Percentiles rank a stretch among this genome's conserved stretches.
phyloP scores from a whole-genome alignment of 1,140 invertebrate genomes.

The Apis mellifera region DNA sequence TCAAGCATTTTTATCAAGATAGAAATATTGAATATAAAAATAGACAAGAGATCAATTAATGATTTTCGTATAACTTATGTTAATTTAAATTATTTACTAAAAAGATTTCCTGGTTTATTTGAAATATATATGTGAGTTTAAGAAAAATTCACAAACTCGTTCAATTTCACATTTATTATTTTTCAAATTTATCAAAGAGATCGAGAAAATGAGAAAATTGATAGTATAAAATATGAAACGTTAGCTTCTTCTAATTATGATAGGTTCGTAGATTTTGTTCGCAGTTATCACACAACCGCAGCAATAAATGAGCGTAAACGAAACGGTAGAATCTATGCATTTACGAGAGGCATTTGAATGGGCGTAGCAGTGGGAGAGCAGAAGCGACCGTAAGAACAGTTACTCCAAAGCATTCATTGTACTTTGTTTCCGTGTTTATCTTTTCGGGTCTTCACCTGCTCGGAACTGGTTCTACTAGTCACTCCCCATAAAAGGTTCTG shows the following conservation, averaged over 20 bases:
- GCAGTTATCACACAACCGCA: neutral
- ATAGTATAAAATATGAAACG: no score
- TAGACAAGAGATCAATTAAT: no score
- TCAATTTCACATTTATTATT: neutral
- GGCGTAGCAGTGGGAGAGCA: constrained; percentile 13
- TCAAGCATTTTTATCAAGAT: no score
- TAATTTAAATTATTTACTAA: no score
- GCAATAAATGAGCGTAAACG: constrained; percentile 4
- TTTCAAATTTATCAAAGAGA: neutral
- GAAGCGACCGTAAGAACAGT: constrained; percentile 41
- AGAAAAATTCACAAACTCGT: neutral
- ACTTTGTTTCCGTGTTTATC: constrained; percentile 53
- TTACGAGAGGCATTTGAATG: constrained; percentile 31
- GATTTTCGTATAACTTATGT: no score
- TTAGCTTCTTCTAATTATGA: neutral
- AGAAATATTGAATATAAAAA: no score
- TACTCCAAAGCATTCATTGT: constrained; percentile 50
- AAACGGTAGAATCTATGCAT: constrained; percentile 6
- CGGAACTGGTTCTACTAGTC: constrained; percentile 45
- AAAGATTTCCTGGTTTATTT: no score
- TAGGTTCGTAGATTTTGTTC: neutral
- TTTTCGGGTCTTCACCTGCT: constrained; percentile 54
- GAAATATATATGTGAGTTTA: no score
- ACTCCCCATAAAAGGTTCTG: constrained; percentile 26
- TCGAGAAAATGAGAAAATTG: neutral